Evolutionary conservation across 2,888 invertebrate genomes (phyloP).

Genomic region (Synanthedon tipuliformis): DNA sequence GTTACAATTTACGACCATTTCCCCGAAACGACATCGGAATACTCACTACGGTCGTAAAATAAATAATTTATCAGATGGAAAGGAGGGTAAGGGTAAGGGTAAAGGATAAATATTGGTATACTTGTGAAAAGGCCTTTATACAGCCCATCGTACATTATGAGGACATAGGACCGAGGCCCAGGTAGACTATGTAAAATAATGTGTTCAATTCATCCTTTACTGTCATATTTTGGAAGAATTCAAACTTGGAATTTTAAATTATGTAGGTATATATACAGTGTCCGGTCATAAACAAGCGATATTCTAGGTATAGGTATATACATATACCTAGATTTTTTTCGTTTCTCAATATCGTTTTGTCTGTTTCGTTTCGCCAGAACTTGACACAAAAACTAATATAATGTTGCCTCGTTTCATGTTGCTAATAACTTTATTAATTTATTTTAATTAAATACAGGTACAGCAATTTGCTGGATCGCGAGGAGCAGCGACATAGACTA

Average conservation of each 20-base stretch:
- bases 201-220: background rate
- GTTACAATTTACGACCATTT: constrained; percentile 41
- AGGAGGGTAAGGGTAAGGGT: constrained; percentile 16
- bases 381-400: no score
- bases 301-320: no score
- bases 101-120: constrained; percentile 40
- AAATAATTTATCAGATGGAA: constrained; percentile 45
- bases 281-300: no score
- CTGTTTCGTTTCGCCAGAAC: no score
- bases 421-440: no score
- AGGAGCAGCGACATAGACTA: constrained; percentile 46
- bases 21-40: constrained; percentile 38
- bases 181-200: background rate
- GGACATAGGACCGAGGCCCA: constrained; percentile 10
- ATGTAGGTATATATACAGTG: no score
- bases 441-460: constrained; percentile 27
- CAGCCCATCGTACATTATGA: constrained; percentile 39
- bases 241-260: no score
- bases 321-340: no score
- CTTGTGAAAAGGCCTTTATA: constrained; percentile 21
- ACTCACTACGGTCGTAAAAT: constrained; percentile 55
- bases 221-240: no score
- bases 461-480: constrained; percentile 47
- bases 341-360: no score
- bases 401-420: no score